Conservation (phyloP, 1,140 invertebrate genomes). For the Steinernema khuongi region DNA sequence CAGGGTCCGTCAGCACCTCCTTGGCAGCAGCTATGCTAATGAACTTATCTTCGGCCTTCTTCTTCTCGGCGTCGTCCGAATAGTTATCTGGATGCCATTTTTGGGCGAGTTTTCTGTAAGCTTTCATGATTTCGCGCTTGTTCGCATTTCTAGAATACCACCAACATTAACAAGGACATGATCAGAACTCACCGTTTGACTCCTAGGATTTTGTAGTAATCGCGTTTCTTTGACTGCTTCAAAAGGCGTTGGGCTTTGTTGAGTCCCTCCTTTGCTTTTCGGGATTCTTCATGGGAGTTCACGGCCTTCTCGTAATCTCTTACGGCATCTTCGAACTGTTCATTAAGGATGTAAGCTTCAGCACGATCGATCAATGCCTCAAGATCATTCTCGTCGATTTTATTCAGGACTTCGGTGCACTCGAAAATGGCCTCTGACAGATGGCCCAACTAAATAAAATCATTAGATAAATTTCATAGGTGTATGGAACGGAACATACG, state of each 20-base stretch:
- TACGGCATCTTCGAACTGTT: constrained; percentile 88
- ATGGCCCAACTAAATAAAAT: constrained; percentile 65
- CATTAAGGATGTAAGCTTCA: constrained; percentile 80
- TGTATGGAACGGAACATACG: constrained; percentile 43
- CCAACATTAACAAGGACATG: neutral
- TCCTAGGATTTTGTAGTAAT: constrained; percentile 96
- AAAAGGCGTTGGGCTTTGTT: constrained; percentile 83
- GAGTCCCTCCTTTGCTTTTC: constrained; percentile 80
- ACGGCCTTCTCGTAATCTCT: constrained; percentile 78
- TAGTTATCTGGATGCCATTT: constrained; percentile 99
- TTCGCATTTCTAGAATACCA: constrained; percentile 66
- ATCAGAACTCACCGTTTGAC: constrained; percentile 67
- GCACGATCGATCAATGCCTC: constrained; percentile 80
- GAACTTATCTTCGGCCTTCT: constrained; percentile 91
- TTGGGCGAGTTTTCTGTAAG: constrained; percentile 90
- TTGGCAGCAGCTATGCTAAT: constrained; percentile 98
- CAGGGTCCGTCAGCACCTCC: constrained; percentile 77
- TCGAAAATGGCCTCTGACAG: constrained; percentile 67
- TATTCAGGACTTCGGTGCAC: constrained; percentile 75
- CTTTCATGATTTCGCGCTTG: constrained; percentile 89
- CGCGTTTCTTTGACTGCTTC: constrained; percentile 83
- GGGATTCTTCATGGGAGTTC: constrained; percentile 74
- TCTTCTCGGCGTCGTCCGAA: constrained; percentile 76
- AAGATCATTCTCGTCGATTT: constrained; percentile 69
- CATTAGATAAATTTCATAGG: constrained; percentile 18